These are phyloP conservation scores for Electrophaes corylata DNA, from an alignment of 2,888 invertebrate species.

Conservation along the genomic window DNA sequence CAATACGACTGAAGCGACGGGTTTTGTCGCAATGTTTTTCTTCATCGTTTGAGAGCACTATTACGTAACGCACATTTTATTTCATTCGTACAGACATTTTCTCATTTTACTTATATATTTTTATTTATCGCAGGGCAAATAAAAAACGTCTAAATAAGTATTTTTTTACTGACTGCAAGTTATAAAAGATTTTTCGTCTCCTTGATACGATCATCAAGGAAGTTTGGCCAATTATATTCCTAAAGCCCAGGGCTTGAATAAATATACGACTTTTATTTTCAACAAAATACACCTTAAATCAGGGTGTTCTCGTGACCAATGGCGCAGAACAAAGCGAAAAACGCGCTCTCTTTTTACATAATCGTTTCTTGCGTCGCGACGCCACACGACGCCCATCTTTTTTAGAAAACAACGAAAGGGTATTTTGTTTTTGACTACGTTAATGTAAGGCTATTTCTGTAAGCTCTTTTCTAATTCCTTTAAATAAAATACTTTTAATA, in stretches of 20 bases:
- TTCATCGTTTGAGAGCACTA: too few species aligned
- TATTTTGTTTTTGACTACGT: not conserved
- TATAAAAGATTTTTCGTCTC: not conserved
- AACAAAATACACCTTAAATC: constrained; percentile 1
- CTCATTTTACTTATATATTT: too few species aligned
- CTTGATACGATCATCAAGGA: not conserved
- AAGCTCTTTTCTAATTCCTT: too few species aligned
- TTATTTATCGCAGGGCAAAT: too few species aligned
- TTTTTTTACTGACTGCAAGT: not conserved
- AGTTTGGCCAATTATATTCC: not conserved
- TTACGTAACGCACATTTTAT: too few species aligned
- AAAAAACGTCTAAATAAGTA: too few species aligned
- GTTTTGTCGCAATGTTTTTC: too few species aligned
- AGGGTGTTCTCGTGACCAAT: not conserved
- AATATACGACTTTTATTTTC: not conserved
- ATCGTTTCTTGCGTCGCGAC: constrained; percentile 10
- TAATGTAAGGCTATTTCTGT: too few species aligned
- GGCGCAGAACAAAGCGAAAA: constrained; percentile 11
- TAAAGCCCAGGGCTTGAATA: not conserved
- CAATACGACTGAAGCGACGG: too few species aligned
- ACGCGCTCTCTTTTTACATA: constrained; percentile 4
- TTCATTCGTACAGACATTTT: too few species aligned
- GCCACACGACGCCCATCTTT: not conserved
- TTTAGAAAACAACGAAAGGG: not conserved
- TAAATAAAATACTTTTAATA: too few species aligned